Evolutionary conservation across 2,113 vertebrate genomes (phyloP).

Genomic region (Peromyscus leucopus): DNA sequence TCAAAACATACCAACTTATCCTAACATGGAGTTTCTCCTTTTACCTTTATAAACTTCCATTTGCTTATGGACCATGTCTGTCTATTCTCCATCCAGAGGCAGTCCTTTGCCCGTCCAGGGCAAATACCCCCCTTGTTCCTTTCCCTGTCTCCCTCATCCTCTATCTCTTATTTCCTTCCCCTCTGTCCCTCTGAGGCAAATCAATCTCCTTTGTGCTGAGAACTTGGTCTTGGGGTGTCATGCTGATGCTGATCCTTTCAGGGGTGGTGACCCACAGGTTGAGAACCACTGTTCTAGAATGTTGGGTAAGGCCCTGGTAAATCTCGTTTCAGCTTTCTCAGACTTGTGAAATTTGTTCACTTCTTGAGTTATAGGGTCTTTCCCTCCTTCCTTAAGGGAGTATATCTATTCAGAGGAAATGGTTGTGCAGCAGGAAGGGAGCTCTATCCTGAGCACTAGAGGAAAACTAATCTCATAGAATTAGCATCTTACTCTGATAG

Average conservation of each 20-base stretch:
- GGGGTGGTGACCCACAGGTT: background rate
- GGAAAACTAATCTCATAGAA: constrained; percentile 10
- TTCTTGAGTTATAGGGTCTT: background rate
- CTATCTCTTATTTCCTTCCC: background rate
- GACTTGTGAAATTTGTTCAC: background rate
- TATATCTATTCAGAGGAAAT: background rate
- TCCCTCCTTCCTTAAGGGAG: background rate
- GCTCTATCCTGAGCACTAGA: background rate
- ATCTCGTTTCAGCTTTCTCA: background rate
- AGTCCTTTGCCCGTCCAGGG: background rate
- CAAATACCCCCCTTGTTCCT: background rate
- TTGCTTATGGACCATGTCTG: background rate
- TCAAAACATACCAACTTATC: background rate
- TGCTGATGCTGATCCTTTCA: background rate
- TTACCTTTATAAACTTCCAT: background rate
- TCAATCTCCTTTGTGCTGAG: background rate
- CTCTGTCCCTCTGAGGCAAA: background rate
- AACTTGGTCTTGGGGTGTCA: background rate
- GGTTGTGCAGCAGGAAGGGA: background rate
- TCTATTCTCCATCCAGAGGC: background rate
- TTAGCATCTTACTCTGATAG: background rate
- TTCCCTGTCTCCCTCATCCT: background rate
- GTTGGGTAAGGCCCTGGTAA: background rate
- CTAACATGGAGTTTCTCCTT: background rate
- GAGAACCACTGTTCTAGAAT: background rate